Evolutionary conservation across 23 tunicate genomes (phyloP).

Genomic region (Diplosoma virens): DNA sequence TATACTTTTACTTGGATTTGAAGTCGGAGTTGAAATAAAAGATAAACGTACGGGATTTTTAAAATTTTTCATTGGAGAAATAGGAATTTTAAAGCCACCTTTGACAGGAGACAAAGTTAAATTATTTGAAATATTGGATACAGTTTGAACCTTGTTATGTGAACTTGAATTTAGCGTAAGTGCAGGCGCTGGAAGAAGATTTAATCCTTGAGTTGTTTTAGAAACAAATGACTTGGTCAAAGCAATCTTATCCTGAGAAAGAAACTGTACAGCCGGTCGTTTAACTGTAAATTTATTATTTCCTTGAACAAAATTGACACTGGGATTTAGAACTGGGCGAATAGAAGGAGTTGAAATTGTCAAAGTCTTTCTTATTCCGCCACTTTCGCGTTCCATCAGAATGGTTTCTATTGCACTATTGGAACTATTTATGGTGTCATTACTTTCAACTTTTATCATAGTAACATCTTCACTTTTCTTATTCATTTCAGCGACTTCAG

Average conservation of each 20-base stretch:
- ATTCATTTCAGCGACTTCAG: not conserved
- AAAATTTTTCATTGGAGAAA: slow-evolving; percentile 63
- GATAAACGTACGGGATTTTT: slow-evolving; percentile 63
- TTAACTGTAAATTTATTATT: slow-evolving; percentile 21
- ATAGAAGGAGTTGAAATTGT: not conserved
- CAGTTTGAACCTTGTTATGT: not conserved
- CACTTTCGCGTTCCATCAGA: slow-evolving; percentile 33
- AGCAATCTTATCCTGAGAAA: slow-evolving; percentile 22
- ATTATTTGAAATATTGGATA: slow-evolving; percentile 7
- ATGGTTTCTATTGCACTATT: slow-evolving; percentile 67
- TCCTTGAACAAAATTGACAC: too few relatives aligned
- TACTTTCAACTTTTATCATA: not conserved
- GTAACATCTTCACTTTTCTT: not conserved
- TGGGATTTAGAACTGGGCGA: not conserved
- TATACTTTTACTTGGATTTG: not conserved
- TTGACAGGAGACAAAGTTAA: slow-evolving; percentile 48
- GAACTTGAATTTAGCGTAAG: not conserved
- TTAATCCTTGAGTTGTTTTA: too few relatives aligned
- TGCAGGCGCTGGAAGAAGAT: slow-evolving; percentile 2
- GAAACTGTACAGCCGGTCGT: slow-evolving; percentile 40
- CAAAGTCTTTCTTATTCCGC: not conserved
- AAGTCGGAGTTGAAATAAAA: slow-evolving; percentile 27
- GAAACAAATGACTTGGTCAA: slow-evolving; percentile 11
- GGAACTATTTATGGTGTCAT: slow-evolving; percentile 29
- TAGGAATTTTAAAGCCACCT: slow-evolving; percentile 73